Evolutionary conservation across 2,888 invertebrate species (phyloP).

Genomic region (Conus canariensis): DNA sequence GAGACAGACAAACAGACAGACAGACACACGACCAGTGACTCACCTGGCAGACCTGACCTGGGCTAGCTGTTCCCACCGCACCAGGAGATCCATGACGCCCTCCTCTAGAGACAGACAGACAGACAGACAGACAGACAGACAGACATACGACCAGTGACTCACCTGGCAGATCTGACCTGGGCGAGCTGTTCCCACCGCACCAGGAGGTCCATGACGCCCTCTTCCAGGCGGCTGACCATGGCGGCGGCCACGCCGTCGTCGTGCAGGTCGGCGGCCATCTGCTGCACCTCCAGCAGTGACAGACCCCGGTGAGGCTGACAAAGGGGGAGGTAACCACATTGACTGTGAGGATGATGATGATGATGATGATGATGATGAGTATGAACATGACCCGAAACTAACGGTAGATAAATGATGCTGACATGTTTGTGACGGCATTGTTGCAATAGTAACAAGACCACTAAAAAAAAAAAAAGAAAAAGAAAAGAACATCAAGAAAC

Average conservation of each 20-base stretch:
- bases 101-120: constrained; percentile 9
- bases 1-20: too few species aligned
- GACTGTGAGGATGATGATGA: background rate
- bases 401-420: background rate
- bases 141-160: background rate
- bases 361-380: background rate
- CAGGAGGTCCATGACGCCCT: constrained; percentile 34
- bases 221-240: constrained; percentile 45
- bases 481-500: background rate
- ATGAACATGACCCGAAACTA: background rate
- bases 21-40: background rate
- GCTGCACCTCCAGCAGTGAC: constrained; percentile 29
- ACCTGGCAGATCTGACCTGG: background rate
- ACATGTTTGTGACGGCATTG: too few species aligned
- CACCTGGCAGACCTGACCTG: background rate
- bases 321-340: background rate
- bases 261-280: constrained; percentile 85
- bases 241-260: constrained; percentile 94
- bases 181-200: constrained; percentile 26
- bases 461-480: background rate
- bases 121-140: too few species aligned
- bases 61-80: background rate
- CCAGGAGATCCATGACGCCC: constrained; percentile 29
- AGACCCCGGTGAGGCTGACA: constrained; percentile 33
- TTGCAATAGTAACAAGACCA: background rate